A percentile compares a stretch with the other conserved stretches of the same genome.
Evolutionary conservation across 2,888 invertebrate species (phyloP).

Genomic region (Ochropleura plecta): DNA sequence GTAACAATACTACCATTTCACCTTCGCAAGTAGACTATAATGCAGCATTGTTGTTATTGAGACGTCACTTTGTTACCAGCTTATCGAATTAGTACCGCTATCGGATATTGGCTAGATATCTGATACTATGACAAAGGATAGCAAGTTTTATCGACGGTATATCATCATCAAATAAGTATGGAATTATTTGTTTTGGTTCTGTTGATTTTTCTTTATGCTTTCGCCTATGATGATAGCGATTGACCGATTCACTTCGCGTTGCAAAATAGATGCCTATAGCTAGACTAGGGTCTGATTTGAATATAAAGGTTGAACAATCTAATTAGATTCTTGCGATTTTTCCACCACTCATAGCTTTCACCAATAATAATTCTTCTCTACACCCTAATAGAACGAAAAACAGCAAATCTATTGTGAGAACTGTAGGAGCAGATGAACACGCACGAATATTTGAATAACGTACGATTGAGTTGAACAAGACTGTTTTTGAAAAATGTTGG

Average conservation of each 20-base stretch:
- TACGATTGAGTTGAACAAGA: not conserved
- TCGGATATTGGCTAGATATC: conserved; percentile 43
- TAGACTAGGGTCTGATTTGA: not conserved
- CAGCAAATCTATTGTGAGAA: not conserved
- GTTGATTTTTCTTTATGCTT: not conserved
- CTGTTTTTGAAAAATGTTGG: not conserved
- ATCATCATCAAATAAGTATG: not conserved
- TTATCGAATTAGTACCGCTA: conserved; percentile 41
- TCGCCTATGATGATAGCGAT: not conserved
- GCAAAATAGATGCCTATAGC: too few species aligned
- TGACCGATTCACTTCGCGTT: not conserved
- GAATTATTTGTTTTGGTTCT: not conserved
- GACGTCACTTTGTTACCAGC: conserved; percentile 31
- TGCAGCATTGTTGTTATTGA: conserved; percentile 27
- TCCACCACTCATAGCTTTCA: not conserved
- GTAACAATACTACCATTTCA: not conserved
- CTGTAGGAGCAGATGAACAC: not conserved
- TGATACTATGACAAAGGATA: conserved; percentile 41
- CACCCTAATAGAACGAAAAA: not conserved
- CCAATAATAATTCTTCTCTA: not conserved
- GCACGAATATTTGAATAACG: not conserved
- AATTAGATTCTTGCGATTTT: not conserved
- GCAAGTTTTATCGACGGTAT: conserved; percentile 2
- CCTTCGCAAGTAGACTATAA: not conserved
- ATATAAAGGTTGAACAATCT: not conserved